Base-by-base conservation (phyloP, 2,888 invertebrate species). In the Drosophila barbarae region DNA sequence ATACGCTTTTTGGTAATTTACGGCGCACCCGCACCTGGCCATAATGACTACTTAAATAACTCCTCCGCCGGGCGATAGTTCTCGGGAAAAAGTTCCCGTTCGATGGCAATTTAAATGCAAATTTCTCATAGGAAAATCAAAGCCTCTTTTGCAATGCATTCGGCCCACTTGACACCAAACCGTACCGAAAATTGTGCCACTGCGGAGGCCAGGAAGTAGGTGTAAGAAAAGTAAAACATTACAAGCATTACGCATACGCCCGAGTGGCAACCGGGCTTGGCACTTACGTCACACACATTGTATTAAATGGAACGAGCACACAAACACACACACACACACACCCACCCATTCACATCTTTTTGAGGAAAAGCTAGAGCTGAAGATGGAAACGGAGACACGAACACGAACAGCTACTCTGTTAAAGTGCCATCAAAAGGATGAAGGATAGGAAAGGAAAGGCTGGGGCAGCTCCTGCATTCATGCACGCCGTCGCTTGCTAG, bases 281-380 rank as follows among this genome's bases (percentile, higher is more conserved):
- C 55, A 70, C 81, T 80, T 81, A 76, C 78, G 81, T 80, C 84
- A 80, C 52, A 80, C 52, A 60, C 68, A 73, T 72, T 75, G 73
- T 77, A 74, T 67, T 77, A 79, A 77, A 80, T 73, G 51, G 77
- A 74, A 67, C 81, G 72, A 74, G 61, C 68, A 69, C 83, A 66
- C 76, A 61, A 55, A 52, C 69, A 69, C 83, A 61, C 74, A 66
- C 76, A 61, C 57, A 52, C 69, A 69, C 83, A 61, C 74, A 58
- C n/a, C n/a, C 59, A 56, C 30, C 39, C 83, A 66, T 74, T 61
- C 59, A 54, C 13, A 46, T 21, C 46, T 30, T 44, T 38, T 18
- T 36, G 21, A 46, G 13, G 26, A 13, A 42, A 34, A 30, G 34
- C 56, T n/a, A 42, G 26, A 32, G 34, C 36, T 46, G 49, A 65